These are phyloP conservation scores for Dasysyrphus tricinctus DNA, from an alignment of 2,888 invertebrate species.

Conservation along the genomic window DNA sequence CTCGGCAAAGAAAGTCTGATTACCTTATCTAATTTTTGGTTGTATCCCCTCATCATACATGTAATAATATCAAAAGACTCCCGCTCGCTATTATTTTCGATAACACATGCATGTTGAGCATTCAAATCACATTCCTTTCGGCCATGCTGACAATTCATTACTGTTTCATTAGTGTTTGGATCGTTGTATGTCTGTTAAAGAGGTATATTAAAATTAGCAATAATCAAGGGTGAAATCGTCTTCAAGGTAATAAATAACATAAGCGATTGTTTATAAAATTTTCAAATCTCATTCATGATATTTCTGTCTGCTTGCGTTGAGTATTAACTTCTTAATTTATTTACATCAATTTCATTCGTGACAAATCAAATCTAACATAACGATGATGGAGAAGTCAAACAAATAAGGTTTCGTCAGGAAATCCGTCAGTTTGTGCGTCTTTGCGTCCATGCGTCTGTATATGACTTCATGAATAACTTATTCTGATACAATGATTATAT, in stretches of 20 bases:
- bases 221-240: background rate
- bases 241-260: background rate
- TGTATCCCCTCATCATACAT: slow-evolving; percentile 79
- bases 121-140: slow-evolving; percentile 81
- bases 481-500: no score
- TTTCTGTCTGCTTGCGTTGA: no score
- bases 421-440: no score
- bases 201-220: background rate
- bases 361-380: no score
- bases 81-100: slow-evolving; percentile 78
- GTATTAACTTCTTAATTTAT: no score
- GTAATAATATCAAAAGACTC: slow-evolving; percentile 79
- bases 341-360: no score
- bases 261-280: no score
- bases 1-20: background rate
- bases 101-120: slow-evolving; percentile 81
- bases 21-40: slow-evolving; percentile 76
- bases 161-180: slow-evolving; percentile 74
- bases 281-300: no score
- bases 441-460: no score
- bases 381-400: no score
- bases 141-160: slow-evolving; percentile 81
- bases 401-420: no score
- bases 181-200: slow-evolving; percentile 76
- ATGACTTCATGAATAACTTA: no score